Percentiles rank a stretch among this genome's conserved stretches.
Evolutionary conservation across 2,888 invertebrate genomes (phyloP).

Genomic region (Lasius platythorax): DNA sequence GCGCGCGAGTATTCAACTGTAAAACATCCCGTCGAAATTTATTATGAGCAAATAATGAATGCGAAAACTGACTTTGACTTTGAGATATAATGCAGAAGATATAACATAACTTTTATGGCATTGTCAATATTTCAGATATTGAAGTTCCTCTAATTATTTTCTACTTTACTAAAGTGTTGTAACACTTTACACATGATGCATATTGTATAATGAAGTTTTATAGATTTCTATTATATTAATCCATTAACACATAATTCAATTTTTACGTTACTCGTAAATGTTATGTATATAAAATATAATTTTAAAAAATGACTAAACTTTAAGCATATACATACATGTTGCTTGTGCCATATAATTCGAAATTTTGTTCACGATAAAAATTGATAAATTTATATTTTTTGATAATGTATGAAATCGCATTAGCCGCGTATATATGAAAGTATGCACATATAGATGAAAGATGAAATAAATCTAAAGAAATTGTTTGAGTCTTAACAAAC

Average conservation of each 20-base stretch:
- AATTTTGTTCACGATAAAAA: background rate
- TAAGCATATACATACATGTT: background rate
- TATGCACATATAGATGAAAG: background rate
- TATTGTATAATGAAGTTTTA: background rate
- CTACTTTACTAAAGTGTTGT: background rate
- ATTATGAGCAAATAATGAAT: background rate
- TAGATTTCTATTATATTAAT: background rate
- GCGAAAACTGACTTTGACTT: background rate
- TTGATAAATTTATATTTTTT: background rate
- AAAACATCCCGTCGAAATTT: slow-evolving; percentile 1
- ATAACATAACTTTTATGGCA: background rate
- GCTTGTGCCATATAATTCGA: background rate
- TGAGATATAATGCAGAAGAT: slow-evolving; percentile 9
- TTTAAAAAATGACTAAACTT: background rate
- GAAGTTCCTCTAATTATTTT: background rate
- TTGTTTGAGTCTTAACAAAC: background rate
- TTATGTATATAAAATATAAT: background rate
- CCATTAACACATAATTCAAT: background rate
- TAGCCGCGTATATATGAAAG: background rate
- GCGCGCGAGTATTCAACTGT: background rate
- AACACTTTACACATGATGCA: background rate
- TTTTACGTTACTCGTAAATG: background rate
- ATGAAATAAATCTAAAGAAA: background rate
- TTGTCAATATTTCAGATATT: background rate
- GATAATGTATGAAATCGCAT: background rate